Base-by-base conservation (phyloP, 2,113 vertebrate species). In the Gymnobelideus leadbeateri region DNA sequence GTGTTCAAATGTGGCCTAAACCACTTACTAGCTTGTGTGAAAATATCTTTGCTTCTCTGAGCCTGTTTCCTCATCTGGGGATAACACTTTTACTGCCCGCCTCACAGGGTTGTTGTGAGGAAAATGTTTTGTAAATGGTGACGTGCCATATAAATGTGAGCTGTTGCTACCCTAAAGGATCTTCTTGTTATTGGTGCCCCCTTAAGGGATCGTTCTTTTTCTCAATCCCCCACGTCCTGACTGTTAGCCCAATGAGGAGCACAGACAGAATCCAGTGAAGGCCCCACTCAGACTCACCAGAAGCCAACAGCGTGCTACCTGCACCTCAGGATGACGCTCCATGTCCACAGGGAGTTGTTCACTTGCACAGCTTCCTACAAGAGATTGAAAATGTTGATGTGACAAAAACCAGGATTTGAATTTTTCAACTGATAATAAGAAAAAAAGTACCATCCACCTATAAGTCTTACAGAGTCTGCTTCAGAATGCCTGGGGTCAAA, bases 51-150 rank as follows among this genome's bases (percentile, higher is more conserved):
- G 68, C 68, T 16, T 84, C 68, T 84, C 68, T 84, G 68, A 84
- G 68, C 68, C 68, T 84, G n/a, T 21, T 43, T 43, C 68, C 68
- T 43, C 2, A 43, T 84, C n/a, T 43, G 68, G 31, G n/a, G 68
- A 84, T 84, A 43, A 84, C 68, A 43, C 37, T 77, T 68, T 3
- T 37, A 68, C 57, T 77, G 6, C 68, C n/a, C 68, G 43, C n/a
- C 68, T 84, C 68, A 84, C 68, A 43, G 68, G 68, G n/a, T 84
- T 84, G 68, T 84, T 43, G 68, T 84, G 68, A 84, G 68, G 68
- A 84, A 43, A 43, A 43, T 84, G 19, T 84, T 84, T 84, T 84
- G n/a, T 84, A 84, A 84, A 43, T 84, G 19, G 68, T 43, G 68
- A 23, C 1, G 1, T 84, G 8, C 16, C 68, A 43, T 84, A 43